phyloP scores from a whole-genome alignment of 2,113 vertebrate genomes.

The Corythornis vintsioides region DNA sequence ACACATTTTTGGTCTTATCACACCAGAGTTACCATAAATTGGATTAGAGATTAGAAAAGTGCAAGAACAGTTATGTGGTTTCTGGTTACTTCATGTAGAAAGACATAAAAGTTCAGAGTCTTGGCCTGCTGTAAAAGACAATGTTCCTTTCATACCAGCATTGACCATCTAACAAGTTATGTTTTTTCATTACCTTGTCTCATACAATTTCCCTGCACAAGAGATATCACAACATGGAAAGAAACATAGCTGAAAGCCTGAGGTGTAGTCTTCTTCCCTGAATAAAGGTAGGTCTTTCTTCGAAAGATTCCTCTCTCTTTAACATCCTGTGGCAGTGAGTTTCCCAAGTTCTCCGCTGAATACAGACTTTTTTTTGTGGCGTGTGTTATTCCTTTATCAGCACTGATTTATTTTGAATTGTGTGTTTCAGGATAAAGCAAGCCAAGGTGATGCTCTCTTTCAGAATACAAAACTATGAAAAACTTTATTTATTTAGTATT shows the following conservation, averaged over 20 bases:
- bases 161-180: not conserved
- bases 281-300: not conserved
- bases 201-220: not conserved
- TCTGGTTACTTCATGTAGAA: conserved; percentile 21
- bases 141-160: not conserved
- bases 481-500: not conserved
- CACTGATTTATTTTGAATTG: not conserved
- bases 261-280: not conserved
- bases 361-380: not conserved
- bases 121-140: conserved; percentile 3
- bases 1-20: conserved; percentile 27
- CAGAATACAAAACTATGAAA: not conserved
- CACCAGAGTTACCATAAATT: not conserved
- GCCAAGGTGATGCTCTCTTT: not conserved
- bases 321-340: not conserved
- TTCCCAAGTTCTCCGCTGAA: not conserved
- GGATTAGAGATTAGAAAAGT: conserved; percentile 41
- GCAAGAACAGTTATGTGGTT: not conserved
- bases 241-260: not conserved
- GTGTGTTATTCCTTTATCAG: not conserved
- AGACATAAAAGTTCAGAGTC: not conserved
- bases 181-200: not conserved
- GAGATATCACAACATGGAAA: not conserved
- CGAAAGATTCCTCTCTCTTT: not conserved
- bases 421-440: not conserved